Evolutionary conservation across 2,113 vertebrate species (phyloP).

Genomic region (Pitta sordida): DNA sequence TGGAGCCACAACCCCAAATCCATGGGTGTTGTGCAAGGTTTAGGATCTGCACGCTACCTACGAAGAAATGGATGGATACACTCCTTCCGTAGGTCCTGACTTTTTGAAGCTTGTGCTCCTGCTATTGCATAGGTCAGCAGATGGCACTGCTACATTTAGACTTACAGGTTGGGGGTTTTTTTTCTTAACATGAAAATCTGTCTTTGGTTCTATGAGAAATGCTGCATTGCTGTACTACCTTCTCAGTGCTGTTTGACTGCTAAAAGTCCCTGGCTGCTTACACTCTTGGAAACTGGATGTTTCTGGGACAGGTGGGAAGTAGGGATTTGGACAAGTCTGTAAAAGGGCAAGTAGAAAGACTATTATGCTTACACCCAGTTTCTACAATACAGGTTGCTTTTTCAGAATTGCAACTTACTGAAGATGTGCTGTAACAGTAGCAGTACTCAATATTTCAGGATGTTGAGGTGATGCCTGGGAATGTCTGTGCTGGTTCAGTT

Average conservation of each 20-base stretch:
- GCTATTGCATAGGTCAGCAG: conserved; percentile 58
- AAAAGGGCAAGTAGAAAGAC: neutral
- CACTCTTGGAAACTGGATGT: neutral
- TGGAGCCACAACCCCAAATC: neutral
- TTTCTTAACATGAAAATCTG: neutral
- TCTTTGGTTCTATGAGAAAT: neutral
- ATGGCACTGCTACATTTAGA: conserved; percentile 66
- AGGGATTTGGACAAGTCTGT: neutral
- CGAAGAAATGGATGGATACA: neutral
- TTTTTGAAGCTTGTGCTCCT: neutral
- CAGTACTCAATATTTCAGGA: neutral
- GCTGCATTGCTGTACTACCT: conserved; percentile 36
- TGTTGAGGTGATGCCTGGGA: neutral
- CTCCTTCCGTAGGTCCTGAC: neutral
- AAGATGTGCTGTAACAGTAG: neutral
- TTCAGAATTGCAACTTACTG: neutral
- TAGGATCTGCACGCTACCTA: neutral
- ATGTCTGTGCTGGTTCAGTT: neutral
- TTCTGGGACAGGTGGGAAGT: neutral
- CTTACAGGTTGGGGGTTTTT: neutral
- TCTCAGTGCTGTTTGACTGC: neutral
- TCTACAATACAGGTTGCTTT: neutral
- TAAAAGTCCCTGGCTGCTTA: neutral
- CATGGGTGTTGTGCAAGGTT: neutral
- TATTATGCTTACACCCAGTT: neutral